These are phyloP conservation scores for Ellobius talpinus DNA, from an alignment of 2,113 vertebrate species.

Conservation along the genomic window DNA sequence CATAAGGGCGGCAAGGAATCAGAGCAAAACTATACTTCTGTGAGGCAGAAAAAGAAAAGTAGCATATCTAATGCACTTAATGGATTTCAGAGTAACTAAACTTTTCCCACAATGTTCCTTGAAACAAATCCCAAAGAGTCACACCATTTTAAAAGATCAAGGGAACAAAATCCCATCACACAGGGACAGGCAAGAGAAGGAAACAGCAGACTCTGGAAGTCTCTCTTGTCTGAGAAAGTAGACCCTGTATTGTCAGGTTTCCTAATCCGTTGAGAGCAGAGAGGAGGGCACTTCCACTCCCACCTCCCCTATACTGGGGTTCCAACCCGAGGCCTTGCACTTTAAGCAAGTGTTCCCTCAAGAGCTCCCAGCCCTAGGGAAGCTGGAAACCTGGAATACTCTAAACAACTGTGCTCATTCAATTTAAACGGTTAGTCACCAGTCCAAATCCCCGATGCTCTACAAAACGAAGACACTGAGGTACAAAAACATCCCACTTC, in stretches of 20 bases:
- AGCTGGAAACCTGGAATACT: neutral
- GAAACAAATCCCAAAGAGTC: slow-evolving; percentile 63
- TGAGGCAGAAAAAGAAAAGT: slow-evolving; percentile 45
- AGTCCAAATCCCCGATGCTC: slow-evolving; percentile 34
- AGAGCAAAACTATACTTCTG: slow-evolving; percentile 37
- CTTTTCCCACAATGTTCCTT: slow-evolving; percentile 66
- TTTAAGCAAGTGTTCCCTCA: neutral
- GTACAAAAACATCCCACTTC: slow-evolving; percentile 1
- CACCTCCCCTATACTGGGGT: neutral
- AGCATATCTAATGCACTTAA: slow-evolving; percentile 52
- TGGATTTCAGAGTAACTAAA: slow-evolving; percentile 56
- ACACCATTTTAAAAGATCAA: slow-evolving; percentile 49
- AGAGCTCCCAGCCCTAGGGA: neutral
- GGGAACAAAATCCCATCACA: slow-evolving; percentile 6
- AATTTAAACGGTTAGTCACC: neutral
- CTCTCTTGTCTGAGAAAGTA: slow-evolving; percentile 24
- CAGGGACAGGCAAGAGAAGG: neutral
- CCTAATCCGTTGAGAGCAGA: slow-evolving; percentile 13
- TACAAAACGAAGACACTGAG: slow-evolving; percentile 4
- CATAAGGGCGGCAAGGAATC: neutral
- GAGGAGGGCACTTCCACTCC: neutral
- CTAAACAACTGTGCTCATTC: neutral
- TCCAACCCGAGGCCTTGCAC: neutral
- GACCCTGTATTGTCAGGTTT: neutral
- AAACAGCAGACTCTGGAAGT: neutral